phyloP scores from a whole-genome alignment of 2,797 vertebrate species.

The Mus caroli region DNA sequence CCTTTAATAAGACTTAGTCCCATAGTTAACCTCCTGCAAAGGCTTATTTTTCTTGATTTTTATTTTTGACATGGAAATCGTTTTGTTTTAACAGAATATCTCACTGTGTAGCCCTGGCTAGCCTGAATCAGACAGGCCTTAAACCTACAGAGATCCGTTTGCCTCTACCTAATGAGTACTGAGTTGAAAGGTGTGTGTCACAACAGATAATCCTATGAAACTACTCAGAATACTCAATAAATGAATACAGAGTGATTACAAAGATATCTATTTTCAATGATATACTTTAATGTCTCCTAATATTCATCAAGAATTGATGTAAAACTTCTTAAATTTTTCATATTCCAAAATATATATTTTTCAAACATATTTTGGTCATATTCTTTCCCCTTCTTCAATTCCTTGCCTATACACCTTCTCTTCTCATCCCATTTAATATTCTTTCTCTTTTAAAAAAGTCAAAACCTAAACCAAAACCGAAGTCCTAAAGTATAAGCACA shows the following conservation, averaged over 20 bases:
- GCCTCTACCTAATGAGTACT: neutral
- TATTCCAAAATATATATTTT: neutral
- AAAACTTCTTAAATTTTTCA: neutral
- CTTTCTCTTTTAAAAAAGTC: neutral
- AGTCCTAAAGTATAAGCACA: neutral
- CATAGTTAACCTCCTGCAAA: neutral
- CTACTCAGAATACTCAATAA: constrained; percentile 28
- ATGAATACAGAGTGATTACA: constrained; percentile 60
- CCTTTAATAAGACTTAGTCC: neutral
- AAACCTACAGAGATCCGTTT: neutral
- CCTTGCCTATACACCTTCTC: neutral
- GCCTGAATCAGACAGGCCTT: neutral
- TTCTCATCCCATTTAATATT: neutral
- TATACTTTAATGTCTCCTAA: constrained; percentile 40
- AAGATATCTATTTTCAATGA: constrained; percentile 35
- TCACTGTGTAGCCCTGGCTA: neutral
- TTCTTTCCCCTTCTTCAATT: neutral
- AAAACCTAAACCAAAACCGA: neutral
- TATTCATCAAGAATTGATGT: constrained; percentile 29
- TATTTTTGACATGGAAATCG: neutral
- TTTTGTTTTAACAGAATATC: neutral
- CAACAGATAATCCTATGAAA: neutral
- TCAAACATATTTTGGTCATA: neutral
- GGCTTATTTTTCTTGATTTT: neutral
- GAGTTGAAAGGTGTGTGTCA: neutral